These are phyloP conservation scores for Oxyruncus cristatus DNA, from an alignment of 2,113 vertebrate genomes.

Conservation along the genomic window DNA sequence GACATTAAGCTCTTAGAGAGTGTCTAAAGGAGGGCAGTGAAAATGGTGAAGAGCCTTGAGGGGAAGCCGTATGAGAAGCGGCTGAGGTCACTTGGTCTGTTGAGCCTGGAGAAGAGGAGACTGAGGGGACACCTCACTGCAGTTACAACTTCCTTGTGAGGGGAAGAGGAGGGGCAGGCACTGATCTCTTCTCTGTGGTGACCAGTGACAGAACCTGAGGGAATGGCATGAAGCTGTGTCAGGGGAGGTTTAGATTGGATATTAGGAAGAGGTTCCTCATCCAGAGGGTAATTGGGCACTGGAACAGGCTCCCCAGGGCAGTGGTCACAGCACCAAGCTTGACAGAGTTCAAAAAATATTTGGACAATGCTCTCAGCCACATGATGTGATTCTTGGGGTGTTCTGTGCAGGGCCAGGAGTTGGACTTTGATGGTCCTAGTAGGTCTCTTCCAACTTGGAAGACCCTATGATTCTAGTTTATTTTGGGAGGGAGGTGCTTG, in stretches of 20 bases:
- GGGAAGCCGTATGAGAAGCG: rapidly evolving
- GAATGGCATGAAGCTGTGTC: neutral
- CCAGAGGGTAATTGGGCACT: neutral
- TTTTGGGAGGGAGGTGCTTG: neutral
- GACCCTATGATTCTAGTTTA: neutral
- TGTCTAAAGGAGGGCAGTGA: neutral
- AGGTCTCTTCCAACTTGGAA: neutral
- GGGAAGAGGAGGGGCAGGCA: neutral
- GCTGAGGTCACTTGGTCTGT: neutral
- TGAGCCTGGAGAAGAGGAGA: neutral
- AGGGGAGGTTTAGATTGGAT: neutral
- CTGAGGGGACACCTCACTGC: neutral
- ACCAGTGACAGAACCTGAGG: neutral
- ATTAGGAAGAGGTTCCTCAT: neutral
- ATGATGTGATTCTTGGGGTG: neutral
- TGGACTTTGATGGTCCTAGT: neutral
- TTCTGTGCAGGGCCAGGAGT: neutral
- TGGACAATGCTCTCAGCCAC: neutral
- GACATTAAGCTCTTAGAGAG: neutral
- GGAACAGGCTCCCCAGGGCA: neutral
- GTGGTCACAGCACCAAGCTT: neutral
- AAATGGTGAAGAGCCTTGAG: neutral
- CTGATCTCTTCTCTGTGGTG: neutral
- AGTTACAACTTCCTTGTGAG: neutral
- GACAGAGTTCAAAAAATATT: neutral